phyloP scores from a whole-genome alignment of 92 coral and sea anemone genomes.

The Parazoanthus atlanticus region DNA sequence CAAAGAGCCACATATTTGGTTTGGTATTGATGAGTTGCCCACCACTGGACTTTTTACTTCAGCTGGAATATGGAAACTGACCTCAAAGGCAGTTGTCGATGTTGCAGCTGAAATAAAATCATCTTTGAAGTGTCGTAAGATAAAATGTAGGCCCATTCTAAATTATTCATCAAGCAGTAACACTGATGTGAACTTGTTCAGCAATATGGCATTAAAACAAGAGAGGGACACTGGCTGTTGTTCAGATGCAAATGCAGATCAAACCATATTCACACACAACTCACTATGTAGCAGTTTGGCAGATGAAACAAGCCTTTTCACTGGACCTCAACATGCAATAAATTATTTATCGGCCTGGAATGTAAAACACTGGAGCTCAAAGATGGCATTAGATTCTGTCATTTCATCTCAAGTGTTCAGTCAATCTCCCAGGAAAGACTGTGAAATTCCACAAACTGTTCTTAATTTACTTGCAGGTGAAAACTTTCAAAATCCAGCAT shows the following conservation, averaged over 20 bases:
- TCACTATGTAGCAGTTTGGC: not conserved
- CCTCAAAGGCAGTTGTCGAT: conserved; percentile 67
- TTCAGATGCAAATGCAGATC: not conserved
- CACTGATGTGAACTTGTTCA: not conserved
- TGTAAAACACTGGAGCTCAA: conserved; percentile 66
- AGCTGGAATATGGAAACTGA: conserved; percentile 80
- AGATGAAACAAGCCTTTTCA: not conserved
- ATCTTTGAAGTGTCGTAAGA: conserved; percentile 8
- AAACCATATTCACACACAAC: not conserved
- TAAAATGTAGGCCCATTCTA: not conserved
- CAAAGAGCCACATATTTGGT: conserved; percentile 58
- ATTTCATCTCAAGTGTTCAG: conserved; percentile 46
- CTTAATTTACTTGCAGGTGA: conserved; percentile 64
- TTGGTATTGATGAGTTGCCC: conserved; percentile 49
- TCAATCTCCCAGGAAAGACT: conserved; percentile 29
- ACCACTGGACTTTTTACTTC: conserved; percentile 74
- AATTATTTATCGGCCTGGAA: conserved; percentile 67
- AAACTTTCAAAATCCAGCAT: conserved; percentile 76
- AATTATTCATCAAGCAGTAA: not conserved
- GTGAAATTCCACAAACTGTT: conserved; percentile 50
- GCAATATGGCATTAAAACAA: not conserved
- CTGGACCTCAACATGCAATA: conserved; percentile 54
- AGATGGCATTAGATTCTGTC: conserved; percentile 74
- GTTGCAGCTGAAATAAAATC: conserved; percentile 61
- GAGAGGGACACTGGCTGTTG: too few species aligned